Evolutionary conservation across 35 echinoderm and acorn worm species (phyloP).

Genomic region (Lytechinus pictus): DNA sequence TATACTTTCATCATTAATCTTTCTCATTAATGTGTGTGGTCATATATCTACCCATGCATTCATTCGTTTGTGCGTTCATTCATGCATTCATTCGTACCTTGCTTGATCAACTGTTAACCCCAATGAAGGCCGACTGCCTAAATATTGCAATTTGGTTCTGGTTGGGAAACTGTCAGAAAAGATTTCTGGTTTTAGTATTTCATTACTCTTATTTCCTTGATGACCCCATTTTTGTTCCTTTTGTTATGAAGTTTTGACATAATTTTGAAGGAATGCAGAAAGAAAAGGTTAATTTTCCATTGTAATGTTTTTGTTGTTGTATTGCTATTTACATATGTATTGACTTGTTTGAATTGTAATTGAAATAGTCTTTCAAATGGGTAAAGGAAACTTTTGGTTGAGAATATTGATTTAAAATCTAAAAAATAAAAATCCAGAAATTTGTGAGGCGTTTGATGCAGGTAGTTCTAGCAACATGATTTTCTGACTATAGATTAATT

Average conservation of each 20-base stretch:
- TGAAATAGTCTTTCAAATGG: too few species aligned
- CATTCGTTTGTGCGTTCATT: background rate
- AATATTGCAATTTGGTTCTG: background rate
- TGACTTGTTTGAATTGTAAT: too few species aligned
- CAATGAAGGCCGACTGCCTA: background rate
- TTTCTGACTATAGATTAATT: too few species aligned
- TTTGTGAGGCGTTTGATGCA: too few species aligned
- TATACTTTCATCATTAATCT: background rate
- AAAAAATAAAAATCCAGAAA: too few species aligned
- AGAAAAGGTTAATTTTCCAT: background rate
- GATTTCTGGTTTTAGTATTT: too few species aligned
- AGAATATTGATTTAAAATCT: too few species aligned
- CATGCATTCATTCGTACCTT: background rate
- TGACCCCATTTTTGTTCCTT: background rate
- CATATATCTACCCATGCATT: background rate
- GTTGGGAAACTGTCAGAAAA: background rate
- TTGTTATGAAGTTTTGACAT: background rate
- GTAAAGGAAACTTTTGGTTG: too few species aligned
- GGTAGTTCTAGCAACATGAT: too few species aligned
- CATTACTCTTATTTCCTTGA: too few species aligned
- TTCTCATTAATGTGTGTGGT: background rate
- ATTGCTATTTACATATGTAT: too few species aligned
- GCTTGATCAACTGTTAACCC: background rate
- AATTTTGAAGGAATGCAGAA: background rate
- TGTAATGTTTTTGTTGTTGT: too few species aligned